A percentile compares a stretch with the other conserved stretches of the same genome.
Evolutionary conservation across 2,113 vertebrate species (phyloP).

Genomic region (Leptocoma aspasia): DNA sequence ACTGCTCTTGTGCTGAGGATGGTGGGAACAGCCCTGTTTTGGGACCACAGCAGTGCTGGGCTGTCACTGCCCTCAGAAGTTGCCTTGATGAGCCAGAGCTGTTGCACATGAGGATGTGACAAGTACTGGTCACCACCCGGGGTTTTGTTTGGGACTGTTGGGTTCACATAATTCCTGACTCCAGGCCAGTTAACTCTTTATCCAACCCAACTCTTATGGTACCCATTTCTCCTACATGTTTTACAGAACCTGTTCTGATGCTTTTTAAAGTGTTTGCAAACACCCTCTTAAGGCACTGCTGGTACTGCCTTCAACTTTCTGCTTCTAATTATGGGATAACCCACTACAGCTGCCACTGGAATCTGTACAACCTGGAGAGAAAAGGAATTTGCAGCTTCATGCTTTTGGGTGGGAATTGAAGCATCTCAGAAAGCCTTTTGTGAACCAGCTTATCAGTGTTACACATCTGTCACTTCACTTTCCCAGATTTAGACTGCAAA

Average conservation of each 20-base stretch:
- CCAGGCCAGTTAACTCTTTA: background rate
- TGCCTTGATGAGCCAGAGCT: background rate
- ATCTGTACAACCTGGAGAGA: background rate
- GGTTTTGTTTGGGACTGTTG: background rate
- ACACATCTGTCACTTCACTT: background rate
- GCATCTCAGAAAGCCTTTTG: background rate
- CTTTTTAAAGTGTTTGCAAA: background rate
- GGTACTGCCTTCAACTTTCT: background rate
- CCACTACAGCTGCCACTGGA: background rate
- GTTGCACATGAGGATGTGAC: rapidly evolving
- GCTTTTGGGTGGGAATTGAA: background rate
- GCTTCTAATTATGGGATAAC: background rate
- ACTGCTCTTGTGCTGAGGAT: background rate
- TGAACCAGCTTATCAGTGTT: background rate
- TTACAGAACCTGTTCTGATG: background rate
- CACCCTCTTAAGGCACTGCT: background rate
- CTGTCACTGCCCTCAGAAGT: background rate
- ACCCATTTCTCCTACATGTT: background rate
- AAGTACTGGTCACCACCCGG: background rate
- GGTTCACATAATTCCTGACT: background rate
- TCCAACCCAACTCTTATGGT: background rate
- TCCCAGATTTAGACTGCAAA: background rate
- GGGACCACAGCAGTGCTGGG: background rate
- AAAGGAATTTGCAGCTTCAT: background rate
- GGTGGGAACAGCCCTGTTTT: background rate